Evolutionary conservation across 2,113 vertebrate genomes (phyloP), one percentile per base, ranked within the genome.

Genomic region (Ascaphus truei): DNA sequence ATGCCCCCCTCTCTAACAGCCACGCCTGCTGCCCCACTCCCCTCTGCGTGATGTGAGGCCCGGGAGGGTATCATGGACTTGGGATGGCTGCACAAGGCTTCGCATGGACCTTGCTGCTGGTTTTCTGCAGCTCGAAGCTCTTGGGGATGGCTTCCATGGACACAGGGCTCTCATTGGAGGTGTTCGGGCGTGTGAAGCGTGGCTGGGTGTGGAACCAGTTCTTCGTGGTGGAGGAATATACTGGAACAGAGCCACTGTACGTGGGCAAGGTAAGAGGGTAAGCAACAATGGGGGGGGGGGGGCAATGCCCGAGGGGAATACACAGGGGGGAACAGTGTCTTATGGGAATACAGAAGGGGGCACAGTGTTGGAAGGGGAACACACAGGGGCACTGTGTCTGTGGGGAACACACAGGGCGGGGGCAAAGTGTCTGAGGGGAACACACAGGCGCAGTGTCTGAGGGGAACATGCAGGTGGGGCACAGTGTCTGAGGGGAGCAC

Each of bases 181-280:
- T 73, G 82, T 34, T 87, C 82, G n/a, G 88, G 88, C 83, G 96
- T 30, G 96, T 98, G 62, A 99, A 97, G 83, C 93, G 97, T n/a
- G 97, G 97, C 84, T 99, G 97, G 97, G 97, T 99, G 71, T 99
- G 97, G 97, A 98, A 99, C 77, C 97, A 99, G 66, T 99, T 99
- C 86, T 99, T 99, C 61, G 96, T 99, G 78, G 97, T 99, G 83
- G 97, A 99, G 78, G 97, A 99, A 82, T 98, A 99, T 87, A 98
- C 97, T 0, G 97, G 97, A 74, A 97, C 96, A 0, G 97, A 99
- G 73, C 97, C 96, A 0, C 91, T 98, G 23, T 99, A 99, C 0
- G 97, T 99, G 18, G 96, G 97, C 79, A 99, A 99, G 97, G 97
- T 99, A 94, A 61, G 67, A 30, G 26, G 13, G 18, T n/a, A n/a